phyloP scores from a whole-genome alignment of 2,113 vertebrate genomes.

The Semnornis frantzii region DNA sequence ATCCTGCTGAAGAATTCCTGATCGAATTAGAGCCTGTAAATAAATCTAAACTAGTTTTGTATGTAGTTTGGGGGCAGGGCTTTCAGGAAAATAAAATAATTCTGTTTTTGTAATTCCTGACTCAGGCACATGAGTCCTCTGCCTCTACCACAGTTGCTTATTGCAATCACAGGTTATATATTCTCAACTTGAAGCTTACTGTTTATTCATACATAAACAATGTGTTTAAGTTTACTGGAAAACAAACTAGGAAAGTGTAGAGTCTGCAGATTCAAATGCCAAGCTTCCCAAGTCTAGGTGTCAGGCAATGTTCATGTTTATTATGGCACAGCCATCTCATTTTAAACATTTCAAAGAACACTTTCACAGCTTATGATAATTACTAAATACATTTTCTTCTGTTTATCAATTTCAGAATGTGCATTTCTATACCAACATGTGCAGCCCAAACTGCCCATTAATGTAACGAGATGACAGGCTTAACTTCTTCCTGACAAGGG shows the following conservation, averaged over 20 bases:
- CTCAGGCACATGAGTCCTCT: too few relatives aligned
- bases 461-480: neutral
- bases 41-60: too few relatives aligned
- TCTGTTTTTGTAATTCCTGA: too few relatives aligned
- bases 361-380: neutral
- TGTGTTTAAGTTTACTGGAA: neutral
- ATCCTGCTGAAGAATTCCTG: too few relatives aligned
- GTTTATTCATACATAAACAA: neutral
- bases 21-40: too few relatives aligned
- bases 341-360: neutral
- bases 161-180: neutral
- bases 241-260: neutral
- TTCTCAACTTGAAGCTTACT: neutral
- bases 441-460: neutral
- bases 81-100: too few relatives aligned
- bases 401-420: neutral
- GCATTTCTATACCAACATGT: neutral
- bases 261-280: neutral
- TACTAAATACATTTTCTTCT: neutral
- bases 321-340: neutral
- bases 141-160: neutral
- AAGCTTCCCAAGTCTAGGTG: neutral
- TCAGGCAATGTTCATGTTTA: neutral
- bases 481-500: conserved; percentile 20
- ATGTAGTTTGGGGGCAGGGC: too few relatives aligned